Percentiles rank a stretch among this genome's conserved stretches.
Evolutionary conservation across 2,113 vertebrate genomes (phyloP).

Genomic region (Bufo bufo): DNA sequence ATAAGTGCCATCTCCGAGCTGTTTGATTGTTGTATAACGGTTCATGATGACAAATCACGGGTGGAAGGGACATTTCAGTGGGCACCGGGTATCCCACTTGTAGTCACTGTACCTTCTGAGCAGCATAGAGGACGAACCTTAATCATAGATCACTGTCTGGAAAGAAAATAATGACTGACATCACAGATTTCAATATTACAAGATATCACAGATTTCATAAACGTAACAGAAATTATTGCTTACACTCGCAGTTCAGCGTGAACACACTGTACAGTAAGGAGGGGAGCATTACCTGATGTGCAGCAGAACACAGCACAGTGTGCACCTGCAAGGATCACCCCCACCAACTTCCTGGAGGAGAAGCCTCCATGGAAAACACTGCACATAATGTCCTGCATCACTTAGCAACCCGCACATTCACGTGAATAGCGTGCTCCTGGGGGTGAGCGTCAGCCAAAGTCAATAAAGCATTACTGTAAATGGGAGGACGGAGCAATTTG

Average conservation of each 20-base stretch:
- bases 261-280: no score
- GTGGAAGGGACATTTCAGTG: slow-evolving; percentile 32
- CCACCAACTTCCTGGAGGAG: not conserved
- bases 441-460: slow-evolving; percentile 28
- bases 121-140: not conserved
- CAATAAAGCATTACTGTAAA: slow-evolving; percentile 28
- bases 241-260: no score
- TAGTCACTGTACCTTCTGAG: not conserved
- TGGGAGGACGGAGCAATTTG: not conserved
- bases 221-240: no score
- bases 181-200: not conserved
- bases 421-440: not conserved
- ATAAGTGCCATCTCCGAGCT: slow-evolving; percentile 94
- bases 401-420: slow-evolving; percentile 43
- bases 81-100: not conserved
- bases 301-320: not conserved
- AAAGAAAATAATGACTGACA: not conserved
- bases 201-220: not conserved
- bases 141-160: not conserved
- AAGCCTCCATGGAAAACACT: slow-evolving; percentile 4
- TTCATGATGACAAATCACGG: slow-evolving; percentile 78
- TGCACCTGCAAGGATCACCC: no score
- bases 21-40: slow-evolving; percentile 90
- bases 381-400: slow-evolving; percentile 22
- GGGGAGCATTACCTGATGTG: slow-evolving; percentile 3